Evolutionary conservation across 2,888 invertebrate genomes (phyloP), one percentile per base, ranked within the genome.

Genomic region (Congeria kusceri): DNA sequence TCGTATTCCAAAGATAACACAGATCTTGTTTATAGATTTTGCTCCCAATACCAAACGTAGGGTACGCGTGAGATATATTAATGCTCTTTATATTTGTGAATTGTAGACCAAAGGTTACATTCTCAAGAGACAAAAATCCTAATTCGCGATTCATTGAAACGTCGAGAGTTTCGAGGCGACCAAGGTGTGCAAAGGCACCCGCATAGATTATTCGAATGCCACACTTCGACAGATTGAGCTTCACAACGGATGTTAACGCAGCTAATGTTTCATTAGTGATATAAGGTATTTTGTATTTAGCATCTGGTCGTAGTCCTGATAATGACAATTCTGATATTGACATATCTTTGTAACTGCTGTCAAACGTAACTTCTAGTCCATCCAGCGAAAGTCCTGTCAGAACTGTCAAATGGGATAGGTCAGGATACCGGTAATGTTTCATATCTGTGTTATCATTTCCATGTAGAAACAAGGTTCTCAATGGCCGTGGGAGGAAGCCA

Each of bases 31-130:
- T 62, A 1, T n/a, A 49, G 3, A 81, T 3, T 23, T n/a, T n/a
- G 1, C 66, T 77, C 9, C 62, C 58, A 0, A 63, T 18, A 18
- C 80, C 80, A 59, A 77, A 81, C 18, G 77, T 74, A 3, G 61
- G 58, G 46, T 77, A 53, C n/a, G 67, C 49, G 18, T 70, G 39
- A 9, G 77, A 70, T 25, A 58, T 66, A 56, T 77, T 63, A 15
- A 81, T n/a, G 15, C 32, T 44, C 25, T 73, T 47, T 1, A 77
- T 81, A 9, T 46, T 65, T 0, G 77, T 77, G 63, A 63, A 70
- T 27, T 77, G 80, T n/a, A 81, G 47, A 5, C 74, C 66, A 44
- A 58, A 81, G 3, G 77, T 70, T 11, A 81, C 47, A 29, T 81
- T 81, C 18, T 44, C 3, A 3, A 81, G 53, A n/a, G 46, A 28